Conservation (phyloP, 2,888 invertebrate species). For the Cheilosia variabilis region DNA sequence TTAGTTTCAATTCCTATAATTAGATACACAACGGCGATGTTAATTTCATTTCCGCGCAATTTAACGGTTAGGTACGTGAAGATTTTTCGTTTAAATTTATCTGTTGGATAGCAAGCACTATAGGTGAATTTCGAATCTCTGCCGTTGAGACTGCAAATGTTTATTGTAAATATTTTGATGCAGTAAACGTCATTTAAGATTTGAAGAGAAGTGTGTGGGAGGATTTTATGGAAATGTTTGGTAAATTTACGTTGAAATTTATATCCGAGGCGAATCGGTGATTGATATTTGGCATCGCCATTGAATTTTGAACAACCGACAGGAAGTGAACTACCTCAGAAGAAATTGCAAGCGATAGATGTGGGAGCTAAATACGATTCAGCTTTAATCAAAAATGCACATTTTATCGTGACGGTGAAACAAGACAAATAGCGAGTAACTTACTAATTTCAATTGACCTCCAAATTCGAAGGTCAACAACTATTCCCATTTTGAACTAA, state of each 20-base stretch:
- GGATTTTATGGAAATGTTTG: background rate
- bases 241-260: conserved; percentile 29
- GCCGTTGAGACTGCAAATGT: background rate
- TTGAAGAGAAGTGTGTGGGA: conserved; percentile 4
- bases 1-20: conserved; percentile 50
- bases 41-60: conserved; percentile 61
- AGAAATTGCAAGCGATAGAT: background rate
- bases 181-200: too few species aligned
- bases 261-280: conserved; percentile 4
- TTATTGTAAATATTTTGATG: conserved; percentile 2
- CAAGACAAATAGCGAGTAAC: too few species aligned
- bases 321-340: background rate
- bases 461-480: too few species aligned
- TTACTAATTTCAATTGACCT: too few species aligned
- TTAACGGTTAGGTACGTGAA: conserved; percentile 33
- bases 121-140: background rate
- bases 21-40: conserved; percentile 37
- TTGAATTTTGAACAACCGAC: background rate
- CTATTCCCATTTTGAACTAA: too few species aligned
- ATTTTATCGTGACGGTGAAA: too few species aligned
- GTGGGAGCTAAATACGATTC: too few species aligned
- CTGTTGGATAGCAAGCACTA: background rate
- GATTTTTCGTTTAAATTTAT: background rate
- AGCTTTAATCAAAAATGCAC: too few species aligned
- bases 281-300: conserved; percentile 16